Evolutionary conservation across 35 echinoderm and acorn worm species (phyloP).

Genomic region (Patiria miniata): DNA sequence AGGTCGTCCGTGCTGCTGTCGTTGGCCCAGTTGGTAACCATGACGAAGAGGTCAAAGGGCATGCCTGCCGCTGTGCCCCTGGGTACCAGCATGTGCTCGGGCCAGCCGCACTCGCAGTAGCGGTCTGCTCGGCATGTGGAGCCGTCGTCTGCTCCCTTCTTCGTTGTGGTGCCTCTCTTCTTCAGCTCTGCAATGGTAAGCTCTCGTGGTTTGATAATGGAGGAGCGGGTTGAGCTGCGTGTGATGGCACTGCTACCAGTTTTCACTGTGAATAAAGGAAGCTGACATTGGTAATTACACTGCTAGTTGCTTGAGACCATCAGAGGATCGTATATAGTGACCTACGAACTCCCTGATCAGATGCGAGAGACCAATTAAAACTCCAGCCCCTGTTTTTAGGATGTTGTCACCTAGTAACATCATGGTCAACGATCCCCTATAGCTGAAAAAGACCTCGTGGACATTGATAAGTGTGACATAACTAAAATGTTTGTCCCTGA

Average conservation of each 20-base stretch:
- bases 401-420: no score
- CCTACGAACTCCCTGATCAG: no score
- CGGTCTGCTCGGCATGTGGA: conserved; percentile 51
- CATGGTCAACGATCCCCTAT: no score
- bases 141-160: not conserved
- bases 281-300: not conserved
- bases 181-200: conserved; percentile 28
- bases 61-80: conserved; percentile 48
- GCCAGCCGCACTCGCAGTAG: conserved; percentile 78
- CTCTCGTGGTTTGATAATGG: conserved; percentile 39
- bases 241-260: not conserved
- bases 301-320: no score
- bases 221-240: conserved; percentile 42
- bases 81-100: conserved; percentile 61
- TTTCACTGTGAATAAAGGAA: conserved; percentile 6
- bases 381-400: no score
- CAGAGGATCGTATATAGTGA: no score
- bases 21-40: conserved; percentile 56
- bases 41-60: conserved; percentile 64
- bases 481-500: not conserved
- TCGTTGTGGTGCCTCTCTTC: not conserved
- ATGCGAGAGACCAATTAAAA: no score
- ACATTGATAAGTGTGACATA: not conserved
- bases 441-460: no score
- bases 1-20: conserved; percentile 47